These are phyloP conservation scores for Ericerus pela DNA, from an alignment of 1,140 invertebrate genomes.

Conservation along the genomic window DNA sequence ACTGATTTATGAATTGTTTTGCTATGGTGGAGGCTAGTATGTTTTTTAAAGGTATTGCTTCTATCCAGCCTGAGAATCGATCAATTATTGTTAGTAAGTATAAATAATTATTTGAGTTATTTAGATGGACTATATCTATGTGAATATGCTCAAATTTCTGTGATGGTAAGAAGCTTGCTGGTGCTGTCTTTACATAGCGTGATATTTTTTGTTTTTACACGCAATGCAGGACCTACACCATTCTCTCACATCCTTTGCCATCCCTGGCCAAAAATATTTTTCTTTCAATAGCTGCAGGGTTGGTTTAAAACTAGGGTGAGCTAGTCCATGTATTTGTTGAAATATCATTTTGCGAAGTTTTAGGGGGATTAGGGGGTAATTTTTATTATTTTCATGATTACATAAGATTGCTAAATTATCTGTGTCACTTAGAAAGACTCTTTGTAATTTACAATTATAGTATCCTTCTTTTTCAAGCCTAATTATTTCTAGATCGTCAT, in stretches of 20 bases:
- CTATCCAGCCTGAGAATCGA: too few relatives aligned
- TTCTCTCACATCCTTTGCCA: constrained; percentile 23
- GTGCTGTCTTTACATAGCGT: too few relatives aligned
- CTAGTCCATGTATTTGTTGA: constrained; percentile 22
- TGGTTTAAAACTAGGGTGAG: constrained; percentile 22
- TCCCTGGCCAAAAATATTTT: constrained; percentile 32
- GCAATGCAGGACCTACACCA: constrained; percentile 22
- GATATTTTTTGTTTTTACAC: constrained; percentile 27
- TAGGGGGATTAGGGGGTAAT: constrained; percentile 22
- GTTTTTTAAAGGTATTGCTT: too few relatives aligned
- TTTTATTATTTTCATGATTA: constrained; percentile 18
- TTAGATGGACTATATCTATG: too few relatives aligned
- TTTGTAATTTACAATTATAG: constrained; percentile 6
- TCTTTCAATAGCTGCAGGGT: constrained; percentile 27
- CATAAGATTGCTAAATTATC: constrained; percentile 22
- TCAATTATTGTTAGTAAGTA: too few relatives aligned
- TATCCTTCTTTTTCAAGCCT: background rate
- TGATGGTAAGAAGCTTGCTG: too few relatives aligned
- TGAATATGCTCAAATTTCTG: too few relatives aligned
- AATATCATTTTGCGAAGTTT: constrained; percentile 22
- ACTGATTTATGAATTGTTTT: too few relatives aligned
- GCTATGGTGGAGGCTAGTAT: too few relatives aligned
- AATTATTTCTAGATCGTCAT: background rate
- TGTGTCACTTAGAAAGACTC: background rate
- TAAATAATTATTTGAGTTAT: too few relatives aligned